These are phyloP conservation scores for Lumbricus terrestris DNA, from an alignment of 2,888 invertebrate genomes.

Conservation along the genomic window DNA sequence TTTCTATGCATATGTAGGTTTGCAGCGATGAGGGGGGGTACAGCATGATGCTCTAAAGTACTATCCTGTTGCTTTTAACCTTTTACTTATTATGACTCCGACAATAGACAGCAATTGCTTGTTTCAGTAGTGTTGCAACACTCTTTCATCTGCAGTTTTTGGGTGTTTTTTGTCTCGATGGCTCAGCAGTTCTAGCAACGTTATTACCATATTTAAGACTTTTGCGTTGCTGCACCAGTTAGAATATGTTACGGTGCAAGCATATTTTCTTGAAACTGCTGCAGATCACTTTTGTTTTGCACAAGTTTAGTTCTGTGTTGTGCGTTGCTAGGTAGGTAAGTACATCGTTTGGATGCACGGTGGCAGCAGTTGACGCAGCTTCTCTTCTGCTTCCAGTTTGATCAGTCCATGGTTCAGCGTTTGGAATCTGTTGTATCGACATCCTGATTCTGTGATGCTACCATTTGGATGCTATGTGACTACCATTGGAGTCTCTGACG, in stretches of 20 bases:
- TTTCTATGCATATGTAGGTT: background rate
- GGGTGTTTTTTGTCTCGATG: background rate
- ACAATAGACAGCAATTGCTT: background rate
- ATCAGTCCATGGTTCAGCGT: too few relatives aligned
- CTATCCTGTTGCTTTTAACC: background rate
- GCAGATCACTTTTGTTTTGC: background rate
- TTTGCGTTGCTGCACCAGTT: background rate
- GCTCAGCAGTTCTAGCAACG: background rate
- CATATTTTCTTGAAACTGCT: background rate
- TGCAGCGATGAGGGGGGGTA: background rate
- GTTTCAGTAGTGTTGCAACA: too few relatives aligned
- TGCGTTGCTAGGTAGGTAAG: too few relatives aligned
- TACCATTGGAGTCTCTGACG: background rate
- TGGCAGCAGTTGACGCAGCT: too few relatives aligned
- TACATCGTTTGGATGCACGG: background rate
- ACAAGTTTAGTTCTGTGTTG: background rate
- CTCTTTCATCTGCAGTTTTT: background rate
- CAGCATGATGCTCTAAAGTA: background rate
- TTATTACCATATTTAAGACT: background rate
- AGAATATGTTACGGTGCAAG: background rate
- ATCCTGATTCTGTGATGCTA: background rate
- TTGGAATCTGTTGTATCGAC: background rate
- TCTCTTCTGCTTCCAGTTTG: too few relatives aligned
- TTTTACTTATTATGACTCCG: background rate
- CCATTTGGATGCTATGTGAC: background rate